These are phyloP conservation scores for Drosophila lutescens DNA, from an alignment of 2,888 invertebrate species.

Conservation along the genomic window DNA sequence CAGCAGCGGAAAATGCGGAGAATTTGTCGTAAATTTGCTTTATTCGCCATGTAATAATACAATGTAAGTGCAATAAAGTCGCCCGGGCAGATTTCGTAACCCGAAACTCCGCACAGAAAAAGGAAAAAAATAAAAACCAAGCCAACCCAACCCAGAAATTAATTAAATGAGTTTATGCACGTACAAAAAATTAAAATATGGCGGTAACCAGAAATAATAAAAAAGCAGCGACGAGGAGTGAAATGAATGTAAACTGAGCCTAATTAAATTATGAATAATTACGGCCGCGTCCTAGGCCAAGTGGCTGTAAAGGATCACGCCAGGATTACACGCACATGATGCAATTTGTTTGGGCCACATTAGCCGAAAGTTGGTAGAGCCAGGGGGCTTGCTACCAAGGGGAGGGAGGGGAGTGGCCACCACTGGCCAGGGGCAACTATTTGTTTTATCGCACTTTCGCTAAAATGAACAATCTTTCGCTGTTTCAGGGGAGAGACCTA, in stretches of 20 bases:
- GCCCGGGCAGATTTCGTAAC: constrained; percentile 27
- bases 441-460: constrained; percentile 83
- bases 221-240: constrained; percentile 32
- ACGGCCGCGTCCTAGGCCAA: constrained; percentile 45
- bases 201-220: constrained; percentile 33
- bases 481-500: constrained; percentile 25
- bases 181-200: constrained; percentile 71
- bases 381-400: neutral
- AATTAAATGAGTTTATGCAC: constrained; percentile 83
- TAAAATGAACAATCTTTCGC: constrained; percentile 73
- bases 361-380: constrained; percentile 26
- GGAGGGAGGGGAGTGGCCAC: constrained; percentile 12
- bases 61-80: constrained; percentile 65
- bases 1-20: constrained; percentile 21
- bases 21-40: constrained; percentile 52
- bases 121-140: neutral
- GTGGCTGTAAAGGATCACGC: constrained; percentile 59
- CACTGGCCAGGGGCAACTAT: constrained; percentile 63
- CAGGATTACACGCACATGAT: constrained; percentile 79
- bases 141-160: constrained; percentile 41
- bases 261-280: constrained; percentile 83
- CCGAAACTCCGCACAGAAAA: constrained; percentile 1
- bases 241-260: constrained; percentile 73
- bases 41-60: constrained; percentile 52
- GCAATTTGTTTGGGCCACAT: constrained; percentile 78